Base-by-base conservation (phyloP, 2,113 vertebrate genomes). In the Sardina pilchardus region DNA sequence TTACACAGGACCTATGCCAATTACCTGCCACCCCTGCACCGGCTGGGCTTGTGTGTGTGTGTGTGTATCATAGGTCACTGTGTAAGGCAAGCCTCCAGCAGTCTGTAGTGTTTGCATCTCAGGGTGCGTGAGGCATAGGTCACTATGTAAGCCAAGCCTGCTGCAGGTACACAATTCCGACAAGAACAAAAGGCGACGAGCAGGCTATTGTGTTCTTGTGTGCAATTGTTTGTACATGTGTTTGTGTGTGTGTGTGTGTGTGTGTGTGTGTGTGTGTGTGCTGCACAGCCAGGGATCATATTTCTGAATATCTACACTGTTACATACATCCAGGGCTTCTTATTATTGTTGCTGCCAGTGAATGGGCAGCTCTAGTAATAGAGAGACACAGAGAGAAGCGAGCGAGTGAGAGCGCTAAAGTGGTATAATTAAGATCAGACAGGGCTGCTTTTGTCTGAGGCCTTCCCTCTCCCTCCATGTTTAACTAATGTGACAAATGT, bases 401-500 rank as follows among this genome's bases (percentile, higher is more conserved):
- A 30, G 67, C 0, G n/a, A 71, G 67, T 0, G 6, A 71, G 59
- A 44, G 44, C 17, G 59, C 90, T 87, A 88, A 86, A 86, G 89
- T 92, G 89, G 92, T 89, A 92, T 94, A 95, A 95, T 95, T 92
- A 95, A 93, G 91, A 88, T 82, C 84, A 0, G 9, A 56, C 44
- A 14, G 42, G 83, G 89, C 92, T 91, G n/a, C n/a, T 59, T 94
- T 94, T 95, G 92, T 94, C 89, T 24, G 42, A 83, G 47, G 50
- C 91, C 24, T 24, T 63, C 59, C 59, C 86, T 93, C 90, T 95
- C 39, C 39, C 39, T 42, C 39, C 39, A 2, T 42, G 39, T 95
- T 95, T 91, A 63, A 92, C 90, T 93, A 91, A 91, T 93, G 92
- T 93, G 94, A 94, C 94, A 93, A 94, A 94, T 94, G n/a, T 88